These are phyloP conservation scores for Calameuta filiformis DNA, from an alignment of 2,888 invertebrate species.

Conservation along the genomic window DNA sequence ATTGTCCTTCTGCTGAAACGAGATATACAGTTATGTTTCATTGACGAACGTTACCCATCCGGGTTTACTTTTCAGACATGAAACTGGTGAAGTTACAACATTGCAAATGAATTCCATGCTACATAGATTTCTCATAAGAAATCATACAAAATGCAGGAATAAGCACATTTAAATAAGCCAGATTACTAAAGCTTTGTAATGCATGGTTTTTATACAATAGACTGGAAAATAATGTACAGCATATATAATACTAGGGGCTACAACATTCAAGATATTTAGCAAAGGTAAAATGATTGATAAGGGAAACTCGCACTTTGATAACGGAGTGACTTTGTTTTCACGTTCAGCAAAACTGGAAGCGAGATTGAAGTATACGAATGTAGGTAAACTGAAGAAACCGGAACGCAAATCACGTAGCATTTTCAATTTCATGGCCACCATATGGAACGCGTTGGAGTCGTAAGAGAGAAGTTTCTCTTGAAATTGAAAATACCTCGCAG, in stretches of 20 bases:
- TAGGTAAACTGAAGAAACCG: slow-evolving; percentile 19
- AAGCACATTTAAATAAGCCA: background rate
- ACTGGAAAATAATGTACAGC: background rate
- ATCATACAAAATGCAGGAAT: background rate
- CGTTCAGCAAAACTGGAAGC: slow-evolving; percentile 60
- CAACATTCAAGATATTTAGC: background rate
- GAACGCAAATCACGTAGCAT: slow-evolving; percentile 17
- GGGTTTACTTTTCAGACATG: background rate
- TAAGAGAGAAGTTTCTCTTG: slow-evolving; percentile 36
- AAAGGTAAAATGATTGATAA: slow-evolving; percentile 9
- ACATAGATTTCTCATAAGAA: background rate
- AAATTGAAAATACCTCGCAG: slow-evolving; percentile 43
- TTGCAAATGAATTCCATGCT: background rate
- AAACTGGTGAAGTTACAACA: background rate
- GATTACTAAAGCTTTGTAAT: background rate
- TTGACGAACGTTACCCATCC: background rate
- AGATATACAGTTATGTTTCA: background rate
- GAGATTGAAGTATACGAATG: slow-evolving; percentile 54
- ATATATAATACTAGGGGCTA: background rate
- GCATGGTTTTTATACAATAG: too few relatives aligned
- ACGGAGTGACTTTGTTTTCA: slow-evolving; percentile 56
- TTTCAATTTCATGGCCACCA: slow-evolving; percentile 21
- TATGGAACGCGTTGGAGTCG: slow-evolving; percentile 30
- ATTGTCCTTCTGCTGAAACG: slow-evolving; percentile 47
- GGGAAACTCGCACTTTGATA: slow-evolving; percentile 34